Conservation (phyloP, 2,888 invertebrate genomes). For the Iphiclides podalirius region DNA sequence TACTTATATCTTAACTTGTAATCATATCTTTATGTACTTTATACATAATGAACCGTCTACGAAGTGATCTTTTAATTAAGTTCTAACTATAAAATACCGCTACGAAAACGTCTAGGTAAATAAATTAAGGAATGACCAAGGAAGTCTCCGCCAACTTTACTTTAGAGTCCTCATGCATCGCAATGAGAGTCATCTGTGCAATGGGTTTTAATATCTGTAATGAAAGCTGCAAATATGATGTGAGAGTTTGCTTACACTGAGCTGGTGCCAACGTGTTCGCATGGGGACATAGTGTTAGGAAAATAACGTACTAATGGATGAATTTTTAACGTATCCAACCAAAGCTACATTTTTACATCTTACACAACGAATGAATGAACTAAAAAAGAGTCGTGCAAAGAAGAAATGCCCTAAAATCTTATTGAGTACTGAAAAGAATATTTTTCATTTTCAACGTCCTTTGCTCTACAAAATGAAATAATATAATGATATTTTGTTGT, state of each 20-base stretch:
- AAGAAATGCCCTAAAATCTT: too few species aligned
- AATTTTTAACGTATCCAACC: neutral
- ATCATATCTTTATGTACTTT: too few species aligned
- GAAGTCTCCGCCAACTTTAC: neutral
- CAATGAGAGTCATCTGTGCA: constrained; percentile 51
- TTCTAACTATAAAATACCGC: too few species aligned
- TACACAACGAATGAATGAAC: neutral
- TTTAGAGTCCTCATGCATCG: constrained; percentile 28
- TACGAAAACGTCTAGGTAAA: neutral
- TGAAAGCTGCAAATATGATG: constrained; percentile 74
- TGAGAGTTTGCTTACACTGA: constrained; percentile 42
- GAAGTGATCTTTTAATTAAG: too few species aligned
- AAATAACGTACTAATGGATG: constrained; percentile 12
- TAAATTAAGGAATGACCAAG: neutral
- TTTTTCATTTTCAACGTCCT: too few species aligned
- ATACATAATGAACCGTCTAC: too few species aligned
- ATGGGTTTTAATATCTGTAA: constrained; percentile 73
- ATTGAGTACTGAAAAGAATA: too few species aligned
- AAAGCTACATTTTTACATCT: neutral
- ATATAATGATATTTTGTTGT: too few species aligned
- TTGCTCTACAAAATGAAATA: too few species aligned
- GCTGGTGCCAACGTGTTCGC: constrained; percentile 42
- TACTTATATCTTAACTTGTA: too few species aligned
- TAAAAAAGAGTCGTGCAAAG: too few species aligned
- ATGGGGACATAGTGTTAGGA: constrained; percentile 24